Conservation (phyloP, 2,113 vertebrate species). For the Galemys pyrenaicus region DNA sequence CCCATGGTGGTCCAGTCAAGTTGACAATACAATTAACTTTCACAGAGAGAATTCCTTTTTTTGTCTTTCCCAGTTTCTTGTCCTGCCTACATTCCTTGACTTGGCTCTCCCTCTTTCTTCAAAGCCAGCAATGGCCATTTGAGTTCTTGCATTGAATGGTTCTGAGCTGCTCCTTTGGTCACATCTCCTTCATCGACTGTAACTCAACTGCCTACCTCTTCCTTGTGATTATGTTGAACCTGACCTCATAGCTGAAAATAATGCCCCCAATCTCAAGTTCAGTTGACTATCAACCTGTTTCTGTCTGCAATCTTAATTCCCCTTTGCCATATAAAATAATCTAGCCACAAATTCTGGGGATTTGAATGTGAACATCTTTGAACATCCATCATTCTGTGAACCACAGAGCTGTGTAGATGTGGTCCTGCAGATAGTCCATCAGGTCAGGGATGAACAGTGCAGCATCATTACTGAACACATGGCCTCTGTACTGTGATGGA, state of each 20-base stretch:
- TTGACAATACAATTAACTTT: background rate
- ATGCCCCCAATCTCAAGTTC: background rate
- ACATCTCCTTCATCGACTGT: background rate
- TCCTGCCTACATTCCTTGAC: background rate
- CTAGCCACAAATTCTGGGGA: background rate
- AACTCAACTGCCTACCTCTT: background rate
- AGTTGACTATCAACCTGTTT: background rate
- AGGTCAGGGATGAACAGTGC: background rate
- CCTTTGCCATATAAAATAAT: background rate
- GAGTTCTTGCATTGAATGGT: background rate
- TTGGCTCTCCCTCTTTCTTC: background rate
- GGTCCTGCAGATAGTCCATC: background rate
- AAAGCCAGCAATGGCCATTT: background rate
- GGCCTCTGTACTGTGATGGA: background rate
- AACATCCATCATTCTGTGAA: background rate
- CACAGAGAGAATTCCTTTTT: background rate
- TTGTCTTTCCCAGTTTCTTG: background rate
- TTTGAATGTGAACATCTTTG: background rate
- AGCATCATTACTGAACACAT: rapidly evolving
- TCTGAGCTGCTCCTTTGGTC: background rate
- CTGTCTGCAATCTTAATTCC: background rate
- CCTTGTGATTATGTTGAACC: background rate
- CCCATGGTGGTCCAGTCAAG: background rate
- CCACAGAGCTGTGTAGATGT: background rate
- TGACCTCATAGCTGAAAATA: background rate